Evolutionary conservation across 2,888 invertebrate genomes (phyloP).

Genomic region (Hermodice carunculata): DNA sequence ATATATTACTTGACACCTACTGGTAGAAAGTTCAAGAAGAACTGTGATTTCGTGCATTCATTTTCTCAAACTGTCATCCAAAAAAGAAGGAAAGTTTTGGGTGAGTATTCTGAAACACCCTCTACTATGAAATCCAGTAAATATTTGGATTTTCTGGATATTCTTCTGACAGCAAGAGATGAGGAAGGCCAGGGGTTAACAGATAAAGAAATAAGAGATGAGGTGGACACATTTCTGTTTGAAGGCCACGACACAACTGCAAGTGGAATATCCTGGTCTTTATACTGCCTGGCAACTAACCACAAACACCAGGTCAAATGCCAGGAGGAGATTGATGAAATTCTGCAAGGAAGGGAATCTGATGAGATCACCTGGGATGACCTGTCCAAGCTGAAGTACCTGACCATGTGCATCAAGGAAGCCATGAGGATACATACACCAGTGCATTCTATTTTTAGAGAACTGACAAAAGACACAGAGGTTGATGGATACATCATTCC

Average conservation of each 20-base stretch:
- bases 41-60: slow-evolving; percentile 56
- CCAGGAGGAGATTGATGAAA: background rate
- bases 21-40: slow-evolving; percentile 50
- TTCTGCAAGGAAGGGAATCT: background rate
- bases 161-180: slow-evolving; percentile 34
- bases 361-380: slow-evolving; percentile 48
- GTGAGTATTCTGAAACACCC: slow-evolving; percentile 42
- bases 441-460: slow-evolving; percentile 50
- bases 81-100: slow-evolving; percentile 45
- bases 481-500: slow-evolving; percentile 47
- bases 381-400: slow-evolving; percentile 45
- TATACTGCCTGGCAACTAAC: background rate
- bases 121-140: slow-evolving; percentile 38
- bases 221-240: slow-evolving; percentile 53
- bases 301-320: background rate
- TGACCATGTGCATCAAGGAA: slow-evolving; percentile 56
- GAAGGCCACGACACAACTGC: slow-evolving; percentile 31
- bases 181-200: slow-evolving; percentile 54
- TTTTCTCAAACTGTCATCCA: slow-evolving; percentile 58
- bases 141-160: slow-evolving; percentile 38
- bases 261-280: background rate
- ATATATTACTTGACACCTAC: slow-evolving; percentile 41
- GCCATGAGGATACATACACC: slow-evolving; percentile 48
- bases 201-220: slow-evolving; percentile 53
- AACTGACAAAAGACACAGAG: slow-evolving; percentile 40